Evolutionary conservation across 2,113 vertebrate genomes (phyloP).

Genomic region (Passer domesticus): DNA sequence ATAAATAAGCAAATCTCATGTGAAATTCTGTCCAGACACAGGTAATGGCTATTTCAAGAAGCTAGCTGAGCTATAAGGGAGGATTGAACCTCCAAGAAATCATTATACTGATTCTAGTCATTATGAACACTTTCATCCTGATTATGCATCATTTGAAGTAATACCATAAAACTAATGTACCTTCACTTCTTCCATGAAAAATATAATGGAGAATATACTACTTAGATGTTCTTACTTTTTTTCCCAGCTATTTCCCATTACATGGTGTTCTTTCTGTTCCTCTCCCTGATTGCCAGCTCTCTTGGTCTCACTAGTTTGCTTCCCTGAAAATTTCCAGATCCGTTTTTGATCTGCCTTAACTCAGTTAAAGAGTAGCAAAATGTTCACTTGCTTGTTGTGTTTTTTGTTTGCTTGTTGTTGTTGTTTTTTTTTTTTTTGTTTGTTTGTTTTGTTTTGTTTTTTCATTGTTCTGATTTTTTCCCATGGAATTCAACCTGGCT

Average conservation of each 20-base stretch:
- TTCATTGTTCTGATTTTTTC: background rate
- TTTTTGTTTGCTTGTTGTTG: rapidly evolving
- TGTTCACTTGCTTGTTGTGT: background rate
- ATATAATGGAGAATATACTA: background rate
- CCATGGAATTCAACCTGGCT: background rate
- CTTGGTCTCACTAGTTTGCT: background rate
- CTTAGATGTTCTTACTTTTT: background rate
- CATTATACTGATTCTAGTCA: background rate
- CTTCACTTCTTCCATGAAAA: background rate
- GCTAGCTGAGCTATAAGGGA: background rate
- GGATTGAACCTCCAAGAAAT: background rate
- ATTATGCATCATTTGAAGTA: background rate
- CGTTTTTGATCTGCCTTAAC: background rate
- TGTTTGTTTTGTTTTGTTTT: no score
- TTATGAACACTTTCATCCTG: background rate
- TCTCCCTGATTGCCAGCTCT: background rate
- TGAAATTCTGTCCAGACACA: background rate
- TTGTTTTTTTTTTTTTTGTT: background rate
- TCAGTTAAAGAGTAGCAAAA: background rate
- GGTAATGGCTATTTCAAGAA: background rate
- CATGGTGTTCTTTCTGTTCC: background rate
- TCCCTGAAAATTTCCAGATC: background rate
- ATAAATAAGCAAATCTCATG: background rate
- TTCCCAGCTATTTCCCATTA: background rate
- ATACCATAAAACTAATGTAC: background rate